These are phyloP conservation scores for Myzus persicae DNA, from an alignment of 1,140 invertebrate species.

Conservation along the genomic window DNA sequence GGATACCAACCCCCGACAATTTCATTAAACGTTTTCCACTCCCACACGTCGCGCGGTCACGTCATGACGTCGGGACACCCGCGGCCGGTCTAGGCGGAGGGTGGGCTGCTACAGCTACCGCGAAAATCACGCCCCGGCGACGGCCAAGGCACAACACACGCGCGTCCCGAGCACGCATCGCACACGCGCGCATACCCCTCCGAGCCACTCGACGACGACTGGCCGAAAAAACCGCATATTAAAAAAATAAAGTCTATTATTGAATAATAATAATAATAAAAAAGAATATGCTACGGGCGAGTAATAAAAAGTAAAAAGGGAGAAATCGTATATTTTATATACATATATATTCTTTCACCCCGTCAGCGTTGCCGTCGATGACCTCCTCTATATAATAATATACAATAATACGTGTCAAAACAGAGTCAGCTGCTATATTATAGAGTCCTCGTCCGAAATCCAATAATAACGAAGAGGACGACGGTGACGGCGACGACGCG, in stretches of 20 bases:
- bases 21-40: constrained; percentile 44
- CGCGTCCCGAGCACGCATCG: background rate
- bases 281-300: constrained; percentile 2
- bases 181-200: background rate
- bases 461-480: background rate
- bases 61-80: background rate
- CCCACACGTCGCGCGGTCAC: background rate
- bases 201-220: background rate
- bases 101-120: background rate
- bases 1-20: background rate
- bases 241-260: background rate
- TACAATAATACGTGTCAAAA: constrained; percentile 3
- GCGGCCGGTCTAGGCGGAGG: background rate
- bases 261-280: background rate
- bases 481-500: background rate
- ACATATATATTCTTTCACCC: background rate
- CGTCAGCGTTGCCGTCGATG: background rate
- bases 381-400: background rate
- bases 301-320: background rate
- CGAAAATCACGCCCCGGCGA: constrained; percentile 39
- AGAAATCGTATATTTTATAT: background rate
- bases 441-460: background rate
- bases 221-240: background rate
- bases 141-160: background rate
- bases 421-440: background rate